Evolutionary conservation across 2,888 invertebrate genomes (phyloP), one percentile per base, ranked within the genome.

Genomic region (Acanthococcus lagerstroemiae): DNA sequence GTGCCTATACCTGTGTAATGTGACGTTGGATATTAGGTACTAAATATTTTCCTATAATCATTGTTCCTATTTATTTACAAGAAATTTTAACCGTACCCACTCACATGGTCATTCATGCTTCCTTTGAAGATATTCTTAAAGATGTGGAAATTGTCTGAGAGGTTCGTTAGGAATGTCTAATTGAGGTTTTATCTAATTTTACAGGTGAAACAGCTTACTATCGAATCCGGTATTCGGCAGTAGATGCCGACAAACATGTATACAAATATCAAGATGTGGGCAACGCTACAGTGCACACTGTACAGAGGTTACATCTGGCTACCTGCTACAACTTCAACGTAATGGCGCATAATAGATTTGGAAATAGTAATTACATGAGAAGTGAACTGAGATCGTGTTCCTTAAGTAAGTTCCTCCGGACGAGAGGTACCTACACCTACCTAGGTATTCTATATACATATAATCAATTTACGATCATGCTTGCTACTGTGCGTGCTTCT

Each of bases 261-360:
- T 90, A 88, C 73, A 85, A 84, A 74, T 92, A 90, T 74, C 85
- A 88, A 72, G 94, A 95, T 74, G 86, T 80, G 4, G 85, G 72
- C 75, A 83, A 80, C 79, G 77, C 75, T 74, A 87, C 80, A 70
- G 80, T 81, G 37, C 86, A 83, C 74, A 77, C 77, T 1, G 83
- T 95, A 15, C 81, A 79, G 57, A 88, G 87, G 5, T 79, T 96
- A 52, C 84, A 86, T 61, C 81, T 88, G 68, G 90, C 85, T 68
- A 91, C 91, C 0, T 85, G 88, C 72, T 96, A 95, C 74, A 84
- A 90, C 1, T 90, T 96, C 76, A 90, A 90, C n/a, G 85, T 95
- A 4, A 87, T 89, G 85, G 88, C 93, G 0, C 84, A 84, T 73
- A 96, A 96, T 77, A 84, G 85, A 72, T 82, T 92, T 55, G 95